Base-by-base conservation (phyloP, 2,888 invertebrate genomes). In the Cheiracanthium punctorium region DNA sequence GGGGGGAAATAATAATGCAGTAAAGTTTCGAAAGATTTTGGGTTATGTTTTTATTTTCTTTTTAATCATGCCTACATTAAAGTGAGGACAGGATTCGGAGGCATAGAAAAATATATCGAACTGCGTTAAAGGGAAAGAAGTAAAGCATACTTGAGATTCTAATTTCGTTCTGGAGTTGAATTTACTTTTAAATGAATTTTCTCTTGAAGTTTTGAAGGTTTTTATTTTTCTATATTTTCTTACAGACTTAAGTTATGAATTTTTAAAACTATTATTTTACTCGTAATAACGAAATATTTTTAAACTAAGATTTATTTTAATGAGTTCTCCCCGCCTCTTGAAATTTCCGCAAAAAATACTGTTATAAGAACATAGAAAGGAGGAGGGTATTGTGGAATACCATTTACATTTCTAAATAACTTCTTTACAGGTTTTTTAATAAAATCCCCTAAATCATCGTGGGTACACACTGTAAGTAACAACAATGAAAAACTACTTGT, bases 1-100 rank as follows among this genome's bases (percentile, higher is more conserved):
- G 14, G 67, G 67, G n/a, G 67, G 17, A 67, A 32, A 67, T 58
- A 58, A 58, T 58, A 58, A 58, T 58, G 58, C 7, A 58, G 1
- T 58, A 24, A 58, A 58, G 32, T 67, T 24, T 71, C 37, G 10
- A 43, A 71, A 69, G 71, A 43, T 71, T 43, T 43, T 14, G 14
- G n/a, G 43, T n/a, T 71, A 14, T 41, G 14, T 71, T 43, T 71
- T 71, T 71, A 37, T 71, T 71, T 43, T 43, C 71, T 43, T 41
- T 32, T 67, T 67, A 20, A 58, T 58, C 58, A 24, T 58, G 24
- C 8, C n/a, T 67, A 14, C 32, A 67, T 30, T 30, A 30, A 67
- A n/a, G 30, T 32, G 32, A n/a, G 30, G 8, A 32, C 32, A 67
- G 32, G 30, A 32, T 67, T 67, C 30, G 32, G n/a, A 17, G n/a